Base-by-base conservation (phyloP, 2,888 invertebrate genomes). In the Litoditis marina region DNA sequence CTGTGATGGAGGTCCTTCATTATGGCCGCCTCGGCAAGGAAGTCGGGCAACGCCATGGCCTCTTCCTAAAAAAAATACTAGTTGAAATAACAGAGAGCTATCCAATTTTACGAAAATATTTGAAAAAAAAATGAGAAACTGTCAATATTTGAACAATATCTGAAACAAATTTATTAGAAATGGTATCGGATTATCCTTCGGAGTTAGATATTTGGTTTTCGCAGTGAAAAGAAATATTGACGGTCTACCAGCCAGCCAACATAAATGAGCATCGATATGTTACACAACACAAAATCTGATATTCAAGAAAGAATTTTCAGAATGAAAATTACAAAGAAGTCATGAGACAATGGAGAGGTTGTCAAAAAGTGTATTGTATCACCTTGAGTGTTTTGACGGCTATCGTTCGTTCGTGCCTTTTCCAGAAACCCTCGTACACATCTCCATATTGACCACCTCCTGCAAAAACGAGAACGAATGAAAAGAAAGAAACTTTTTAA, bases 1-100 rank as follows among this genome's bases (percentile, higher is more conserved):
- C 94, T 91, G 86, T 99, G 98, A 79, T 94, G 92, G 93, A 99
- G 94, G 86, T 95, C 95, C 84, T 99, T 99, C 98, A 99, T 99
- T 62, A 99, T 94, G 59, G 92, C 91, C 1, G 98, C 98, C 85
- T 98, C 98, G 83, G 95, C 96, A 55, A 99, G 87, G 85, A 99
- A 98, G 85, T 98, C 98, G 85, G 96, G 95, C 63, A 98, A 87
- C 13, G 95, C 95, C 96, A 98, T 98, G 25, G 95, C 95, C 84
- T 98, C 98, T 85, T 98, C 96, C 88, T 88, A 77, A 42, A 63
- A 53, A 44, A 13, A 13, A n/a, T n/a, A 47, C 22, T 27, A n/a
- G n/a, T n/a, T n/a, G n/a, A n/a, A n/a, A n/a, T 39, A 39, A 13
- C 39, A 13, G 11, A 39, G n/a, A n/a, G n/a, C 39, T 11, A 13